A percentile compares a stretch with the other conserved stretches of the same genome.
Evolutionary conservation across 2,113 vertebrate species (phyloP).

Genomic region (Caranx melampygus): DNA sequence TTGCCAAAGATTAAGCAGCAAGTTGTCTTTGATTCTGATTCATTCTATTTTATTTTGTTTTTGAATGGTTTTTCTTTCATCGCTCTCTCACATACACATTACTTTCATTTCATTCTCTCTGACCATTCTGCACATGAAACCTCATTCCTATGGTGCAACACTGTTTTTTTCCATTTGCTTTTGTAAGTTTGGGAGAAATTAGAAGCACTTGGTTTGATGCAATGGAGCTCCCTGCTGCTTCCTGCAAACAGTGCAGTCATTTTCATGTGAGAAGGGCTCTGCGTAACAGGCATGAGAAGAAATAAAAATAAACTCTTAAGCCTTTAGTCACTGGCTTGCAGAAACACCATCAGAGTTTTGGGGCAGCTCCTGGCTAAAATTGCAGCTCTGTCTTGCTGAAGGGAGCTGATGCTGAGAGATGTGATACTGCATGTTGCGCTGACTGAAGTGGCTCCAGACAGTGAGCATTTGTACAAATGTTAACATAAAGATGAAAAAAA

Average conservation of each 20-base stretch:
- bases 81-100: not conserved
- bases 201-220: not conserved
- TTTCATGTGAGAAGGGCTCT: not conserved
- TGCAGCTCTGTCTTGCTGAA: not conserved
- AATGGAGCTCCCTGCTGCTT: slow-evolving; percentile 5
- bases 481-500: not conserved
- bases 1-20: not conserved
- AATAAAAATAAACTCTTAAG: not conserved
- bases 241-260: not conserved
- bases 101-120: not conserved
- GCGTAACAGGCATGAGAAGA: not conserved
- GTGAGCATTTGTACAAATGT: not conserved
- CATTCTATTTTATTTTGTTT: not conserved
- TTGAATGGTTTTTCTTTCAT: not conserved
- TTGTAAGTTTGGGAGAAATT: slow-evolving; percentile 9
- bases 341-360: not conserved
- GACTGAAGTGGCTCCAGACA: not conserved
- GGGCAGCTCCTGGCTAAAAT: not conserved
- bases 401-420: slow-evolving; percentile 9
- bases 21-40: not conserved
- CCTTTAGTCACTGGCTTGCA: not conserved
- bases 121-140: not conserved
- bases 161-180: not conserved
- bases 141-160: not conserved
- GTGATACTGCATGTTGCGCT: not conserved